These are phyloP conservation scores for Leuctra nigra DNA, from an alignment of 2,888 invertebrate species.

Conservation along the genomic window DNA sequence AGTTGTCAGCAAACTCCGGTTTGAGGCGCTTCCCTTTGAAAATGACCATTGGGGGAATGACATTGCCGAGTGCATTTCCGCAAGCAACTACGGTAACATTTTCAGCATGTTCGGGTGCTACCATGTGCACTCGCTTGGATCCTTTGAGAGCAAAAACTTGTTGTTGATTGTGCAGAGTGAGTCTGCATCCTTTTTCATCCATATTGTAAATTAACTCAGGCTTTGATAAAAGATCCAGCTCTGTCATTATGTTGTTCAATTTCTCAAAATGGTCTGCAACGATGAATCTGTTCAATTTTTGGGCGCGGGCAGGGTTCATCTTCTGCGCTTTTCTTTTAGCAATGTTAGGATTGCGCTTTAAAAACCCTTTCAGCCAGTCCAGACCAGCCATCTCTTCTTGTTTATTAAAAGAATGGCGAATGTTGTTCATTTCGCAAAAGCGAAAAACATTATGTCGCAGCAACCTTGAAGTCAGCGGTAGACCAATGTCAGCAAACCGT, in stretches of 20 bases:
- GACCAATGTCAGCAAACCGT: too few species aligned
- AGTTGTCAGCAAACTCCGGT: constrained; percentile 16
- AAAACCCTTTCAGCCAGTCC: constrained; percentile 26
- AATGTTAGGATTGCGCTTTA: constrained; percentile 30
- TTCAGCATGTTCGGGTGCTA: constrained; percentile 23
- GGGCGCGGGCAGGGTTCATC: constrained; percentile 33
- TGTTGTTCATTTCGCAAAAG: too few species aligned
- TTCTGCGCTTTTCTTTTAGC: constrained; percentile 31
- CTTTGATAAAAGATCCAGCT: constrained; percentile 29
- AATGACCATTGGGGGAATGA: constrained; percentile 16
- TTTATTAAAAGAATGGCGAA: too few species aligned
- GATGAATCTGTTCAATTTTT: constrained; percentile 32
- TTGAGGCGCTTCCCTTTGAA: constrained; percentile 19
- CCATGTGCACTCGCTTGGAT: constrained; percentile 16
- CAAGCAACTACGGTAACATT: constrained; percentile 21
- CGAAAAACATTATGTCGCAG: too few species aligned
- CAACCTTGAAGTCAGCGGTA: too few species aligned
- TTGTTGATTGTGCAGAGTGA: constrained; percentile 21
- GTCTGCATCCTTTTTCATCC: constrained; percentile 23
- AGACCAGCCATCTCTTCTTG: too few species aligned
- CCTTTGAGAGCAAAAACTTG: constrained; percentile 21
- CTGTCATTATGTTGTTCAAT: constrained; percentile 28
- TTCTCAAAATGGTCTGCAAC: constrained; percentile 33
- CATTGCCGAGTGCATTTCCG: constrained; percentile 21
- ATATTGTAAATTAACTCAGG: constrained; percentile 33